Evolutionary conservation across 2,797 vertebrate species (phyloP).

Genomic region (Eulemur coronatus): DNA sequence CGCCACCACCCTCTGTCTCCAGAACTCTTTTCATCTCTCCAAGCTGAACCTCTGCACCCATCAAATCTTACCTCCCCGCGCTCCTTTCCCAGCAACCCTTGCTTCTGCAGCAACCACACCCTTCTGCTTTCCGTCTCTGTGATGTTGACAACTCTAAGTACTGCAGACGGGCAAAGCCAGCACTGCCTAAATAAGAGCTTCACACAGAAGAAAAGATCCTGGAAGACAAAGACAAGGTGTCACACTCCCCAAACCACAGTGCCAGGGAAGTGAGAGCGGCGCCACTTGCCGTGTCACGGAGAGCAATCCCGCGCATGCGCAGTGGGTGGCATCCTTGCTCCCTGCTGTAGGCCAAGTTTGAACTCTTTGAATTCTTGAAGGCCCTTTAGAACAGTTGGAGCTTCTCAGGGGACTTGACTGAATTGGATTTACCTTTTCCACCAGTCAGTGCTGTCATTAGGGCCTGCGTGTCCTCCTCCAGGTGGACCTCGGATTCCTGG

Average conservation of each 20-base stretch:
- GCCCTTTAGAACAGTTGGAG: background rate
- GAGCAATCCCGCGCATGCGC: rapidly evolving
- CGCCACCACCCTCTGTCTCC: background rate
- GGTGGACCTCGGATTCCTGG: background rate
- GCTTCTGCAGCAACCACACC: no score
- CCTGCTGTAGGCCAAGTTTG: background rate
- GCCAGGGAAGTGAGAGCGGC: no score
- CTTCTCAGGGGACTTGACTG: background rate
- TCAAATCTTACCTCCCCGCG: background rate
- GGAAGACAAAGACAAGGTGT: background rate
- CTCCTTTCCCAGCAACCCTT: background rate
- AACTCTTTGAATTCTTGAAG: background rate
- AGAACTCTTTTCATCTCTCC: background rate
- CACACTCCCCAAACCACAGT: background rate
- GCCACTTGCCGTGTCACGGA: rapidly evolving
- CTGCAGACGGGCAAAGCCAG: background rate
- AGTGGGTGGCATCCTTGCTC: background rate
- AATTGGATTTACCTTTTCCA: background rate
- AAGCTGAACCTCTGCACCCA: background rate
- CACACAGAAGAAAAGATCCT: background rate
- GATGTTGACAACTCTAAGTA: background rate
- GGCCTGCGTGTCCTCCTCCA: rapidly evolving
- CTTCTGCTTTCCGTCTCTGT: background rate
- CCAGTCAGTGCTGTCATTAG: background rate
- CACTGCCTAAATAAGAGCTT: background rate